A percentile compares a stretch with the other conserved stretches of the same genome.
phyloP scores from a whole-genome alignment of 2,113 vertebrate genomes.

The Siniperca knerii region DNA sequence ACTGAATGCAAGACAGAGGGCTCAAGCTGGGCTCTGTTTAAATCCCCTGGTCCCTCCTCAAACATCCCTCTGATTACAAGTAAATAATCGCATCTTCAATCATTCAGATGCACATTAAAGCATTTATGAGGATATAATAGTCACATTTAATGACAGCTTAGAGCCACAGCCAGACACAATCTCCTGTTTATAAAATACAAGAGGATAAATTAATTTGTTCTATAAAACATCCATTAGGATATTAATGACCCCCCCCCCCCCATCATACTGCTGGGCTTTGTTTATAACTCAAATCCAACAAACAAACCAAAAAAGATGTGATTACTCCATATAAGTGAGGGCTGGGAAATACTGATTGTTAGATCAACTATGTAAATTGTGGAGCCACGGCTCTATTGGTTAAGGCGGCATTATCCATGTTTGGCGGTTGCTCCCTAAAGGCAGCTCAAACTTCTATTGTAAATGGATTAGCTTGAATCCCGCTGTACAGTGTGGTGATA shows the following conservation, averaged over 20 bases:
- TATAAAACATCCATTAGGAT: slow-evolving; percentile 36
- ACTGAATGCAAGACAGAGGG: neutral
- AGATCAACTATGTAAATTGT: slow-evolving; percentile 58
- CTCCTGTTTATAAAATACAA: slow-evolving; percentile 47
- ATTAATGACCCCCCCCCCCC: slow-evolving; percentile 1
- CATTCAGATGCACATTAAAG: slow-evolving; percentile 47
- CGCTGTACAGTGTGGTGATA: slow-evolving; percentile 22
- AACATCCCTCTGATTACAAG: slow-evolving; percentile 44
- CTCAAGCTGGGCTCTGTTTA: slow-evolving; percentile 11
- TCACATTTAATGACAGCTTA: slow-evolving; percentile 49
- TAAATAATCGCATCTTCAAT: slow-evolving; percentile 48
- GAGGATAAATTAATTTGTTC: slow-evolving; percentile 43
- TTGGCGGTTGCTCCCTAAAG: slow-evolving; percentile 54
- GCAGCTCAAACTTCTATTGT: slow-evolving; percentile 57
- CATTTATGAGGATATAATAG: slow-evolving; percentile 47
- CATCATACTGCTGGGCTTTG: slow-evolving; percentile 18
- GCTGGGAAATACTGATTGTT: slow-evolving; percentile 59
- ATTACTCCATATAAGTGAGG: neutral
- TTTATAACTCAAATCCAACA: slow-evolving; percentile 22
- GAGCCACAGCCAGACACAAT: slow-evolving; percentile 37
- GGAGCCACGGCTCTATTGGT: slow-evolving; percentile 11
- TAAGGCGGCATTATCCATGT: slow-evolving; percentile 44
- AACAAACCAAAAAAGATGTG: neutral
- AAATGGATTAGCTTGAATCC: slow-evolving; percentile 59
- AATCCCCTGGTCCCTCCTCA: slow-evolving; percentile 11